Evolutionary conservation across 1,140 invertebrate species (phyloP), one percentile per base, ranked within the genome.

Genomic region (Belonocnema kinseyi): DNA sequence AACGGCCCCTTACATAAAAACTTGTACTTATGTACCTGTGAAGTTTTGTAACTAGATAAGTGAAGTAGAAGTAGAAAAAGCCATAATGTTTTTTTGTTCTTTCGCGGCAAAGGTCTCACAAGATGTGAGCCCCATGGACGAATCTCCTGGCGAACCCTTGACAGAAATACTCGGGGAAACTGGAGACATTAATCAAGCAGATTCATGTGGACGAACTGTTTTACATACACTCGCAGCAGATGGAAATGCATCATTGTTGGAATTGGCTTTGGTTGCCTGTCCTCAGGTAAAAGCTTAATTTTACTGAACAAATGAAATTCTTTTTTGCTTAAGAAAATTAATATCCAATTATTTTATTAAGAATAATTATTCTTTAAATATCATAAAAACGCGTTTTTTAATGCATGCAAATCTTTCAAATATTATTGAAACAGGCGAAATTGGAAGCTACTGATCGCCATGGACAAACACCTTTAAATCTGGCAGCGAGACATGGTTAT

Each of bases 401-500:
- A 56, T 56, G 1, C 17, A 4, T 8, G 19, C 17, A 56, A 61
- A 26, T 61, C 4, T 33, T 13, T 66, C 16, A 13, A 4, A 16
- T 61, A 40, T 40, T 7, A 40, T 56, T 81, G 72, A 50, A 70
- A 40, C 73, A 92, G 93, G 92, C 86, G 76, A 92, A 93, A 85
- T 83, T 95, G 50, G 94, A 95, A 86, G 92, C 93, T 4, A 92
- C 92, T 70, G 96, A 97, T 86, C 93, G 94, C 58, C 94, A 96
- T 79, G 96, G 96, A 3, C 95, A 97, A 85, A 97, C 96, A 10
- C 94, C 96, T 16, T 89, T 97, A 58, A 97, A 97, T 89, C 93
- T 96, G 58, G 96, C 97, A 3, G 96, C 97, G 1, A 92, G 96
- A 40, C 95, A 96, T 85, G 97, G 94, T 50, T 96, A 97, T 84